A percentile compares a stretch with the other conserved stretches of the same genome.
phyloP scores from a whole-genome alignment of 2,888 invertebrate genomes.

The Nomada ruficornis region DNA sequence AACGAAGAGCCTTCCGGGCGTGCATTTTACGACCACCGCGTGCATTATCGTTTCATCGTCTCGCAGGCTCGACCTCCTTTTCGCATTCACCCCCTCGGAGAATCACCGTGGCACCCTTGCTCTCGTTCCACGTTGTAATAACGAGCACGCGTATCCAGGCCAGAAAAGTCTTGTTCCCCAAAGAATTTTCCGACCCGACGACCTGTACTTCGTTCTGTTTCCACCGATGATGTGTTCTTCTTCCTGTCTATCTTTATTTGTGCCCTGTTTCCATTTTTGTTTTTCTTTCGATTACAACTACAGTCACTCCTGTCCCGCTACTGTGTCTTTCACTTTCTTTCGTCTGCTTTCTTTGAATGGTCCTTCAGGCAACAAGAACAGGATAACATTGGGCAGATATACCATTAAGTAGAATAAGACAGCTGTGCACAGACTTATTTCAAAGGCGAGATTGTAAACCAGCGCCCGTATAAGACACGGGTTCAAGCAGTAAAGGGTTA shows the following conservation, averaged over 20 bases:
- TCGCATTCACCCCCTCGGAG: slow-evolving; percentile 42
- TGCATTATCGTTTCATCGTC: slow-evolving; percentile 75
- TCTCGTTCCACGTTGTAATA: slow-evolving; percentile 46
- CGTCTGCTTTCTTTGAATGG: too few species aligned
- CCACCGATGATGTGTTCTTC: background rate
- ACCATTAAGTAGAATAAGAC: too few species aligned
- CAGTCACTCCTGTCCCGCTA: too few species aligned
- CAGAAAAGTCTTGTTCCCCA: slow-evolving; percentile 50
- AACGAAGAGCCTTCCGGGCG: slow-evolving; percentile 50
- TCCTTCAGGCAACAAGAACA: too few species aligned
- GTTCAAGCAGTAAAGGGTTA: too few species aligned
- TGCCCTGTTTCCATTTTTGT: background rate
- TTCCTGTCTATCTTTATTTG: background rate
- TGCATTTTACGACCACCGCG: slow-evolving; percentile 66
- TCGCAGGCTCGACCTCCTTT: slow-evolving; percentile 51
- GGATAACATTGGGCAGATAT: too few species aligned
- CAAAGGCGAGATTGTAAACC: too few species aligned
- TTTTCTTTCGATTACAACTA: background rate
- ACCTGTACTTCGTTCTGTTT: background rate
- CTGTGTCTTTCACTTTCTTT: too few species aligned
- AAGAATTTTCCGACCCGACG: slow-evolving; percentile 44
- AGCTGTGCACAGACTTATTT: too few species aligned
- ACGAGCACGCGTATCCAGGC: slow-evolving; percentile 58
- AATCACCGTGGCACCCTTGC: slow-evolving; percentile 47
- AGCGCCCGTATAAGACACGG: too few species aligned